Evolutionary conservation across 2,113 vertebrate species (phyloP).

Genomic region (Ia io): DNA sequence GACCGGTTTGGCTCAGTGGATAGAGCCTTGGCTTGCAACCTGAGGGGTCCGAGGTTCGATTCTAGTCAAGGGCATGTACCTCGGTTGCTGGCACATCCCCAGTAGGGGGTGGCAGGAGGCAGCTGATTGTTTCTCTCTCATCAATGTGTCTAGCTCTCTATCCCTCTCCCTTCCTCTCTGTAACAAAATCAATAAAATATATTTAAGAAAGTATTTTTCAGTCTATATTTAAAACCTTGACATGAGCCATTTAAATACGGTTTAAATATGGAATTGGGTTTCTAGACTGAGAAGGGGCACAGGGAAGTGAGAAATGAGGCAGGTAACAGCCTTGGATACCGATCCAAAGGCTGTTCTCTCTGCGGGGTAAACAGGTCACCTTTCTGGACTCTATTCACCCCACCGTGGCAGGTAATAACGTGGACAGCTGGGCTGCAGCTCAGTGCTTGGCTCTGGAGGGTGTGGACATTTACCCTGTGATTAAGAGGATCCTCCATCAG

Average conservation of each 20-base stretch:
- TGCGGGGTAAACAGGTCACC: neutral
- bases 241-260: neutral
- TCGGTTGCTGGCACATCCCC: too few relatives aligned
- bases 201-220: neutral
- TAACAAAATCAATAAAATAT: too few relatives aligned
- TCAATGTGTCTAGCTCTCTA: too few relatives aligned
- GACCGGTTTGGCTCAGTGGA: too few relatives aligned
- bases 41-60: too few relatives aligned
- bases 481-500: constrained; percentile 82
- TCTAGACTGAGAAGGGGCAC: neutral
- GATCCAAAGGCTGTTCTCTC: neutral
- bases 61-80: too few relatives aligned
- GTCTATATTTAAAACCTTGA: constrained; percentile 4
- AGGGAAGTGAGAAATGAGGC: neutral
- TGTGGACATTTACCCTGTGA: constrained; percentile 71
- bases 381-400: neutral
- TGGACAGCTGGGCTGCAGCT: constrained; percentile 85
- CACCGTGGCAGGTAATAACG: constrained; percentile 71
- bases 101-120: too few relatives aligned
- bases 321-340: neutral
- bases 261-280: neutral
- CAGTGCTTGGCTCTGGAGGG: constrained; percentile 84
- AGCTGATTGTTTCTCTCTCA: too few relatives aligned
- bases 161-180: too few relatives aligned
- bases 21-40: too few relatives aligned